These are phyloP conservation scores for Ondatra zibethicus DNA, from an alignment of 2,113 vertebrate species.

Conservation along the genomic window DNA sequence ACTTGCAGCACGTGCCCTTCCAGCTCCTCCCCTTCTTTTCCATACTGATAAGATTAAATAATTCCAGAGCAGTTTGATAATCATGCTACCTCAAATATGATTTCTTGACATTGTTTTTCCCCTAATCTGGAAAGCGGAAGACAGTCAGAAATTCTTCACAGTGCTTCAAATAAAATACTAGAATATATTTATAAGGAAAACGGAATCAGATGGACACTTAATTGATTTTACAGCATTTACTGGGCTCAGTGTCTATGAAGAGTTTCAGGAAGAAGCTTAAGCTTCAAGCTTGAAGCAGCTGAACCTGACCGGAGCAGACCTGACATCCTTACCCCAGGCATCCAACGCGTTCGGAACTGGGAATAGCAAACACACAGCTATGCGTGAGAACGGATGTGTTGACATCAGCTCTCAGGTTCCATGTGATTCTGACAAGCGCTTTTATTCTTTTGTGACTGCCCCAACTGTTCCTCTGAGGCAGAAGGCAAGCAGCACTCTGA, in stretches of 20 bases:
- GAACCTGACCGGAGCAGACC: background rate
- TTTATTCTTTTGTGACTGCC: background rate
- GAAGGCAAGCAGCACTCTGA: background rate
- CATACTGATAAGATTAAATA: slow-evolving; percentile 17
- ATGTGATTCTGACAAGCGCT: background rate
- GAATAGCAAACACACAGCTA: background rate
- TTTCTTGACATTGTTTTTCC: slow-evolving; percentile 31
- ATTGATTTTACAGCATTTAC: slow-evolving; percentile 6
- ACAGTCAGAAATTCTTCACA: slow-evolving; percentile 3
- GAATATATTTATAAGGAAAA: slow-evolving; percentile 33
- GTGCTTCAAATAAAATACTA: slow-evolving; percentile 24
- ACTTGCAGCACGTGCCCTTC: background rate
- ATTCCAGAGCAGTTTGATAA: slow-evolving; percentile 31
- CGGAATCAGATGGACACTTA: background rate
- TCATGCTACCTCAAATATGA: background rate
- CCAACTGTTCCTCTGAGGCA: background rate
- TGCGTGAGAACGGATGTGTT: background rate
- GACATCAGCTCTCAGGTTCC: background rate
- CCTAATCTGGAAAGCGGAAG: background rate
- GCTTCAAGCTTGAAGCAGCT: background rate
- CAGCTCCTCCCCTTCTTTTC: background rate
- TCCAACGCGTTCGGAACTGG: background rate
- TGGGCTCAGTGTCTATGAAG: background rate
- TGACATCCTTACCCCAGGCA: background rate
- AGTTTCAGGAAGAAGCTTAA: background rate